These are phyloP conservation scores for Eulithis testata DNA, from an alignment of 2,888 invertebrate genomes.

Conservation along the genomic window DNA sequence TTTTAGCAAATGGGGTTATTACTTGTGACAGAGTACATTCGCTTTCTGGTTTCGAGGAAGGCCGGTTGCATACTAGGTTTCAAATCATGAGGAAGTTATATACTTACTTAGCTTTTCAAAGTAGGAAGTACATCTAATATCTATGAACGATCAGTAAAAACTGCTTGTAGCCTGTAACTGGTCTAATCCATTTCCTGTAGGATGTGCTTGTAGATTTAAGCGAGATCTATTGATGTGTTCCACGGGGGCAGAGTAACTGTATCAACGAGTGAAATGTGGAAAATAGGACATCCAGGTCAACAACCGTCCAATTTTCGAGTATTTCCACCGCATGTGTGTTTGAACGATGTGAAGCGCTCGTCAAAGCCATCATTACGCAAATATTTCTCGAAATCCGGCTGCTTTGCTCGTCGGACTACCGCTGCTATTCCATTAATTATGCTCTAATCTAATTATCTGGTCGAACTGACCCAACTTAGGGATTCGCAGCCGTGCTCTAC, in stretches of 20 bases:
- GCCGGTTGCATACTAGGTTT: background rate
- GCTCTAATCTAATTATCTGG: constrained; percentile 57
- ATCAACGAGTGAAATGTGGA: constrained; percentile 4
- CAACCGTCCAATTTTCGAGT: constrained; percentile 41
- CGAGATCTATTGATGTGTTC: background rate
- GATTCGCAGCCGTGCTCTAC: background rate
- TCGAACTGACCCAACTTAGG: constrained; percentile 11
- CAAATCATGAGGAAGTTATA: too few species aligned
- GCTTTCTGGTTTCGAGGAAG: constrained; percentile 17
- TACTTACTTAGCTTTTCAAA: too few species aligned
- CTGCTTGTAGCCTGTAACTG: too few species aligned
- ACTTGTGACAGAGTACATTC: constrained; percentile 23
- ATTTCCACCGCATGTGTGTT: constrained; percentile 49
- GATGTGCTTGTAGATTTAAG: too few species aligned
- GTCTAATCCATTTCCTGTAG: too few species aligned
- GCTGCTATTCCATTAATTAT: constrained; percentile 60
- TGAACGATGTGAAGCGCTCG: constrained; percentile 44
- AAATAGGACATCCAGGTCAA: constrained; percentile 10
- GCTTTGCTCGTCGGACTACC: constrained; percentile 36
- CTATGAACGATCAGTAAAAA: too few species aligned
- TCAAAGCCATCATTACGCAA: constrained; percentile 60
- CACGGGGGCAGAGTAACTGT: background rate
- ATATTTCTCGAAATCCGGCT: constrained; percentile 55
- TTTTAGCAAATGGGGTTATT: constrained; percentile 53
- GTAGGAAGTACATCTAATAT: too few species aligned